Evolutionary conservation across 2,113 vertebrate species (phyloP).

Genomic region (Gadus macrocephalus): DNA sequence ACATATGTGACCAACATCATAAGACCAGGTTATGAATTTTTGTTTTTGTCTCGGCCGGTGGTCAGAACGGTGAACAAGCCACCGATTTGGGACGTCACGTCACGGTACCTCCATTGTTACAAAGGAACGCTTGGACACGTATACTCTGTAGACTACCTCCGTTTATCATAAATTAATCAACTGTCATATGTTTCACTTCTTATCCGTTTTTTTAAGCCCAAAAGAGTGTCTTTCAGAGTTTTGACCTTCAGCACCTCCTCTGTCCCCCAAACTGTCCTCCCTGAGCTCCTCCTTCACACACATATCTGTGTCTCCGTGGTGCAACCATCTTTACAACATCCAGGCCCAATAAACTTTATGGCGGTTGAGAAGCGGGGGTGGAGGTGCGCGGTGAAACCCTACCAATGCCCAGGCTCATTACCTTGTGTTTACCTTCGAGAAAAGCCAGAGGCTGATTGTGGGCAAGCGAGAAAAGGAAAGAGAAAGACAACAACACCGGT

Average conservation of each 20-base stretch:
- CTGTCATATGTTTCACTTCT: no score
- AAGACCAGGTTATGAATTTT: no score
- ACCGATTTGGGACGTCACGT: no score
- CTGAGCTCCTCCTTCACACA: conserved; percentile 35
- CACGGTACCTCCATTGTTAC: no score
- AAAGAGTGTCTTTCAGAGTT: background rate
- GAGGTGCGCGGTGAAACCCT: background rate
- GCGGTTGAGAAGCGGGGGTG: conserved; percentile 21
- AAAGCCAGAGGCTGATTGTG: conserved; percentile 11
- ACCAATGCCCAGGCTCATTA: conserved; percentile 43
- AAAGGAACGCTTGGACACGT: no score
- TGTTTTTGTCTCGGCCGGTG: no score
- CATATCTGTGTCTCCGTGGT: conserved; percentile 64
- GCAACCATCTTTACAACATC: conserved; percentile 51
- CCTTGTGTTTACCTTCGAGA: conserved; percentile 47
- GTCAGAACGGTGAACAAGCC: no score
- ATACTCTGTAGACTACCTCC: no score
- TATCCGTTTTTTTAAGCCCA: no score
- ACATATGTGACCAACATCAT: no score
- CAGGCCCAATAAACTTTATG: conserved; percentile 67
- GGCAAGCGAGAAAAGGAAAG: background rate
- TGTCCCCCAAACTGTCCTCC: background rate
- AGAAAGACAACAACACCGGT: conserved; percentile 20
- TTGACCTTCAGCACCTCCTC: background rate
- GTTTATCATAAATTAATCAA: no score